Conservation (phyloP, 2,888 invertebrate species). For the Physocephala rufipes region DNA sequence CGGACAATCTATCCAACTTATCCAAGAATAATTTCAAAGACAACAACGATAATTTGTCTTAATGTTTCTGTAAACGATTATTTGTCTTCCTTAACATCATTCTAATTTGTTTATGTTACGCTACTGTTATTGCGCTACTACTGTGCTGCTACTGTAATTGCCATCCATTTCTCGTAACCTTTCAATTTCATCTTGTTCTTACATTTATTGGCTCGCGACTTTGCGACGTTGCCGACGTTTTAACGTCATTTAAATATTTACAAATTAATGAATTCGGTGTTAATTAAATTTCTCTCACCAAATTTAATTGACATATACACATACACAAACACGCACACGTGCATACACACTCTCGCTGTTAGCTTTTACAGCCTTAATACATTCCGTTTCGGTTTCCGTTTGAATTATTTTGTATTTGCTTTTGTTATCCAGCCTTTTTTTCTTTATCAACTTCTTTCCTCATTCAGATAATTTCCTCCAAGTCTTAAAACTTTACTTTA, state of each 20-base stretch:
- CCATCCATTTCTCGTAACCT: no score
- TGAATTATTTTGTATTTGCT: background rate
- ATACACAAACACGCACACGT: no score
- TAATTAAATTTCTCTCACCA: slow-evolving; percentile 44
- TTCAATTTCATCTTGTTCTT: background rate
- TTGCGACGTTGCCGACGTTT: background rate
- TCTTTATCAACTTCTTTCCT: no score
- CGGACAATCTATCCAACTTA: no score
- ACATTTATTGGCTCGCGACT: slow-evolving; percentile 32
- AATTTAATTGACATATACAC: slow-evolving; percentile 44
- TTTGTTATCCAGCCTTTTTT: background rate
- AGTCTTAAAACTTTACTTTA: background rate
- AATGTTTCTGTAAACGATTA: no score
- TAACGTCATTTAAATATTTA: slow-evolving; percentile 34
- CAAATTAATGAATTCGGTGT: slow-evolving; percentile 41
- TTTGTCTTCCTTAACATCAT: no score
- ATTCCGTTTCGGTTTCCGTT: background rate
- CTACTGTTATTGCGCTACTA: background rate
- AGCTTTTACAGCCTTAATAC: no score
- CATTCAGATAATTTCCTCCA: background rate
- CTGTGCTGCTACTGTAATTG: background rate
- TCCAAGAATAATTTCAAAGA: no score
- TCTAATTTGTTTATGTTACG: background rate
- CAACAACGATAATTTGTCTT: no score
- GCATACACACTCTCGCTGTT: no score